Base-by-base conservation (phyloP, 2,113 vertebrate species). In the Xenopus borealis region DNA sequence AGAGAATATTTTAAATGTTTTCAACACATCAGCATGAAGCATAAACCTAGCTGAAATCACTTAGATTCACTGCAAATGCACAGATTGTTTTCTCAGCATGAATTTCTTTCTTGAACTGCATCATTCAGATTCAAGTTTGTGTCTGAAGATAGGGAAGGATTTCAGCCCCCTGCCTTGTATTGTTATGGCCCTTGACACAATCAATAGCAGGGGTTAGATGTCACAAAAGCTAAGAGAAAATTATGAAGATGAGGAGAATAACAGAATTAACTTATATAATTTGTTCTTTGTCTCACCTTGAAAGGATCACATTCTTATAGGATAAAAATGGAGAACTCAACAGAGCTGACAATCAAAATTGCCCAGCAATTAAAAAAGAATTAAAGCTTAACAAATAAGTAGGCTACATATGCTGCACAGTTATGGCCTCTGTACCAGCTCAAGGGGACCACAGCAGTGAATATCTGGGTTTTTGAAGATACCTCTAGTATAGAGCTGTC, bases 81-180 rank as follows among this genome's bases (percentile, higher is more conserved):
- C 89, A 93, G 89, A 95, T 95, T 94, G 92, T 94, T 94, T 94
- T 93, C 94, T 89, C 92, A 94, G 91, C 91, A 88, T 89, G 90
- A 71, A 81, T 86, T 88, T 89, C 89, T 88, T 86, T 85, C 89
- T 71, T 79, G 85, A 83, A 85, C 86, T 83, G 85, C 85, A 88
- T 84, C 87, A 86, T 87, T 85, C 33, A 40, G 33, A 40, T 40
- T 40, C 84, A 69, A 83, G 72, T 79, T 75, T 75, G 85, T 78
- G 65, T 82, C 87, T 83, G 84, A 80, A 85, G 83, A 74, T 75
- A 0, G 17, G 87, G 88, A 89, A 90, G 90, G 87, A 91, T 92
- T 92, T 88, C 89, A 90, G 85, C 89, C 92, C 87, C 90, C 89
- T 89, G 88, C 89, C 84, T 91, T 81, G 78, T 82, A 83, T 82